Base-by-base conservation (phyloP, 2,888 invertebrate genomes). In the Octodonta nipae region DNA sequence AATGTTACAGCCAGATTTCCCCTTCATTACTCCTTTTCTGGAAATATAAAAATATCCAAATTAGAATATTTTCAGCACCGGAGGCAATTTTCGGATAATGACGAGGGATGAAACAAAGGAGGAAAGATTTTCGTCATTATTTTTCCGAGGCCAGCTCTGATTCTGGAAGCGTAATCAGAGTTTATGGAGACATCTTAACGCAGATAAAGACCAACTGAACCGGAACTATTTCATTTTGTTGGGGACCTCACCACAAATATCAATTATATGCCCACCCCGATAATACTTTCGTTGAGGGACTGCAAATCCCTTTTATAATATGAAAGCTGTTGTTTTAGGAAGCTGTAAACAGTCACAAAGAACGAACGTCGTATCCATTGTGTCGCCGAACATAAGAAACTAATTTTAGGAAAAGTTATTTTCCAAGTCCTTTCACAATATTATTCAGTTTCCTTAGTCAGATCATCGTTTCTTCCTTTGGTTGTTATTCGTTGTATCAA, bases 141-240 rank as follows among this genome's bases (percentile, higher is more conserved):
- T 12, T 12, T 5, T 8, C 26, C 13, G 11, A n/a, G 11, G 26
- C 26, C 11, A 16, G 16, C n/a, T n/a, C n/a, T n/a, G n/a, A n/a
- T n/a, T n/a, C n/a, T n/a, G 15, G 28, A 15, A 13, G 25, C 45
- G 52, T 59, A 59, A 58, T 60, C 58, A 58, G 58, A 55, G 58
- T 60, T 59, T 60, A 60, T 59, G 56, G 56, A 56, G 56, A 58
- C 56, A 55, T 58, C 55, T 52, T 54, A 52, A 54, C 49, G 45
- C 52, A 58, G 58, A 60, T 58, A 57, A 58, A 58, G 55, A 50
- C 47, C 55, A 54, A 56, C 52, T 52, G 55, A 56, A 54, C 53
- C 48, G 50, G 49, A 54, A 56, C 54, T 52, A 56, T 59, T 58
- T 57, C 56, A 57, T 56, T 58, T 50, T 44, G 46, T 44, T 44